Evolutionary conservation across 2,888 invertebrate genomes (phyloP).

Genomic region (Tuta absoluta): DNA sequence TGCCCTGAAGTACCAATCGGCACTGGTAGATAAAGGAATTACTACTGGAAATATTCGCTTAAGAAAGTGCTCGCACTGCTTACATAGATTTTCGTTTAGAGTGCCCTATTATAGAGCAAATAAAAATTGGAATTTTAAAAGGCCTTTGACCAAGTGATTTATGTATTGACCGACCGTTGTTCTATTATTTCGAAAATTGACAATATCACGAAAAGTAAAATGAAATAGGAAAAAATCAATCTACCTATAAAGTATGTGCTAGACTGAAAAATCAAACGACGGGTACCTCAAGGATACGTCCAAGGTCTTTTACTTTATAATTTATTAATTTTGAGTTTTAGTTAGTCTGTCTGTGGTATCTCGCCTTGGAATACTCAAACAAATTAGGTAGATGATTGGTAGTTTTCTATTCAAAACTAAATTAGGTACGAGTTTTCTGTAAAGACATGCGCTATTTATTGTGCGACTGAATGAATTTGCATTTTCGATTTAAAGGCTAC

Average conservation of each 20-base stretch:
- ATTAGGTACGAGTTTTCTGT: neutral
- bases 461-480: conserved; percentile 4
- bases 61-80: too few species aligned
- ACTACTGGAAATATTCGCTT: too few species aligned
- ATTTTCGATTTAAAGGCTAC: neutral
- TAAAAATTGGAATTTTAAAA: too few species aligned
- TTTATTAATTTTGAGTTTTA: neutral
- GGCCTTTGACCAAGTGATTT: too few species aligned
- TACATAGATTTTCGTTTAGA: too few species aligned
- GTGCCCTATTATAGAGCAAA: too few species aligned
- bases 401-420: neutral
- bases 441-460: neutral
- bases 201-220: too few species aligned
- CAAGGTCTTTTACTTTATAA: neutral
- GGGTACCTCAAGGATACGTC: neutral
- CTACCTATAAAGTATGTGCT: too few species aligned
- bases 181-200: too few species aligned
- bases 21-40: neutral
- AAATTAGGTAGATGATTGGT: neutral
- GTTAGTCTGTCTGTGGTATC: neutral
- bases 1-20: neutral
- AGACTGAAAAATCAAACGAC: neutral
- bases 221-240: too few species aligned
- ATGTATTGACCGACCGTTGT: too few species aligned
- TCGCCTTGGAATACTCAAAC: neutral